These are phyloP conservation scores for Indicator indicator DNA, from an alignment of 2,113 vertebrate genomes.

Conservation along the genomic window DNA sequence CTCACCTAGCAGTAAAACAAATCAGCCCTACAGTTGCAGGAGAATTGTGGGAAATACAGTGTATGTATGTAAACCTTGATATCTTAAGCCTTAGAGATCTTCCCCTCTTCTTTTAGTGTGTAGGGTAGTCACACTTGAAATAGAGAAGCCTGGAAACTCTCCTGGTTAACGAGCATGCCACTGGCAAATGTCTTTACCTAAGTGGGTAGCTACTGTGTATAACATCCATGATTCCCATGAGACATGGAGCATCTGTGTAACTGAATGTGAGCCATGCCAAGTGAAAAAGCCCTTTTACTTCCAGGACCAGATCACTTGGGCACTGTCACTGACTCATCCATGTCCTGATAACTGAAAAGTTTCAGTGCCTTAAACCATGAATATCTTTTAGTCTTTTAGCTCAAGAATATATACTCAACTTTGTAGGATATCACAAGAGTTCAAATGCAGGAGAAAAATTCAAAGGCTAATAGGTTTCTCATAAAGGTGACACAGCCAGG, in stretches of 20 bases:
- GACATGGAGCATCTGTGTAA: background rate
- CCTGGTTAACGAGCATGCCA: background rate
- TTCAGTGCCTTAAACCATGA: background rate
- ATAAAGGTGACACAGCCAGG: background rate
- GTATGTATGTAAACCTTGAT: background rate
- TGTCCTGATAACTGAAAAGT: background rate
- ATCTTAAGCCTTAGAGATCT: background rate
- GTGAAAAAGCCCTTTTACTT: background rate
- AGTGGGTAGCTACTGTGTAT: background rate
- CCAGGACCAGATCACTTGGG: background rate
- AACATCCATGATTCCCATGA: background rate
- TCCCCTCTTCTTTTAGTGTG: background rate
- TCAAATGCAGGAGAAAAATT: background rate
- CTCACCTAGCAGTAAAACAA: background rate
- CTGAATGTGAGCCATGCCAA: background rate
- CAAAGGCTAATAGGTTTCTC: background rate
- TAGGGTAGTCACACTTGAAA: background rate
- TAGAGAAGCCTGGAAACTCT: background rate
- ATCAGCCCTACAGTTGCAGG: background rate
- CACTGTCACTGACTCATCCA: rapidly evolving
- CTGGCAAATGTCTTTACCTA: background rate
- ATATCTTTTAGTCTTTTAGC: background rate
- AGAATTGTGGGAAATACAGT: background rate
- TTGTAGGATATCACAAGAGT: background rate
- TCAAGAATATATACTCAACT: background rate